Percentiles rank a stretch among this genome's conserved stretches.
phyloP scores from a whole-genome alignment of 1,140 invertebrate genomes.

The Camponotus vicinus region DNA sequence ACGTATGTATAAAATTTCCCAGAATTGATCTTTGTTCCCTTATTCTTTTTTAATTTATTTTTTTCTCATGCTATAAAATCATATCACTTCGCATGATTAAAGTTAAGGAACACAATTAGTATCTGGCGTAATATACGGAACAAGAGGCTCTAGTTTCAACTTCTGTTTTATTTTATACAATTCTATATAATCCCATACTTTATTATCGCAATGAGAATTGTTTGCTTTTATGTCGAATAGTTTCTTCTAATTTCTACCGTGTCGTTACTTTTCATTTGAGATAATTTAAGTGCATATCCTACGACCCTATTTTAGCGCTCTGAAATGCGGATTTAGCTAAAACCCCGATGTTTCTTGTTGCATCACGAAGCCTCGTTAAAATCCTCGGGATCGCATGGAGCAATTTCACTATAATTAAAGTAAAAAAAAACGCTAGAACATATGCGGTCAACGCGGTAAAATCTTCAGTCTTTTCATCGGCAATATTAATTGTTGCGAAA shows the following conservation, averaged over 20 bases:
- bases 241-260: constrained; percentile 31
- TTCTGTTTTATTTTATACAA: background rate
- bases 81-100: background rate
- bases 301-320: constrained; percentile 4
- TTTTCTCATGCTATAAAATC: background rate
- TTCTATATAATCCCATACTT: constrained; percentile 4
- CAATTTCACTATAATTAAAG: constrained; percentile 30
- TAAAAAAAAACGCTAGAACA: constrained; percentile 33
- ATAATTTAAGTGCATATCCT: constrained; percentile 41
- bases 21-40: background rate
- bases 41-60: background rate
- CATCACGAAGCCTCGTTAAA: constrained; percentile 43
- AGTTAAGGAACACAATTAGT: background rate
- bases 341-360: constrained; percentile 32
- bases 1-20: too few species aligned
- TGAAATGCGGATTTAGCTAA: constrained; percentile 26
- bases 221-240: background rate
- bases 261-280: constrained; percentile 42
- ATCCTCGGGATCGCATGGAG: background rate
- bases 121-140: background rate
- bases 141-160: background rate
- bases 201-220: constrained; percentile 22
- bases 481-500: background rate
- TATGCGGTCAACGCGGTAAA: background rate
- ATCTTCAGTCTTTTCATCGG: background rate